Evolutionary conservation across 2,113 vertebrate genomes (phyloP).

Genomic region (Oenanthe oenanthe): DNA sequence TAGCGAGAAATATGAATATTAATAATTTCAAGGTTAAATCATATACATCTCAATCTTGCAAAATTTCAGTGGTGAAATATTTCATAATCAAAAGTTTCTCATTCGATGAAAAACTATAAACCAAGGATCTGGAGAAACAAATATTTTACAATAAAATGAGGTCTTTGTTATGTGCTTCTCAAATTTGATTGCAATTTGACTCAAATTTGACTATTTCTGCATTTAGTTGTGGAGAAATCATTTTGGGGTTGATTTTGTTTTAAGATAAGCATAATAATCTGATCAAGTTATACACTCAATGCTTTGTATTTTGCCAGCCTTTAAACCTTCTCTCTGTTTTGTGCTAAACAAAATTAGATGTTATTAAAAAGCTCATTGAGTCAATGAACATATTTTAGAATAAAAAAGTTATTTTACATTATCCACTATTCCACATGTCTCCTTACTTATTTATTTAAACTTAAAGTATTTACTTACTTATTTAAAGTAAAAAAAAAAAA

Average conservation of each 20-base stretch:
- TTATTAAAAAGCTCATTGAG: not conserved
- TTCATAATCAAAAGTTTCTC: not conserved
- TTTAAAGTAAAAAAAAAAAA: not conserved
- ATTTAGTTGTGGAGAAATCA: not conserved
- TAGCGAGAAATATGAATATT: not conserved
- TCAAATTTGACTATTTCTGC: not conserved
- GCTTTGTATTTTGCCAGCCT: not conserved
- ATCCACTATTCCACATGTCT: not conserved
- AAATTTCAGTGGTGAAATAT: not conserved
- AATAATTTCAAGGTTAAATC: not conserved
- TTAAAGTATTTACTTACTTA: too few species aligned
- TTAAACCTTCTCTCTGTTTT: not conserved
- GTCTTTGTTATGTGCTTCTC: not conserved
- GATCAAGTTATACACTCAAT: not conserved
- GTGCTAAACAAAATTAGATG: not conserved
- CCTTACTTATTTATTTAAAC: not conserved
- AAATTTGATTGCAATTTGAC: not conserved
- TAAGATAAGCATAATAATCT: not conserved
- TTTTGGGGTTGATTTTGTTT: not conserved
- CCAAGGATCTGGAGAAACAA: not conserved
- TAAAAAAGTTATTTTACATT: not conserved
- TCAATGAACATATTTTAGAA: not conserved
- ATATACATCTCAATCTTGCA: not conserved
- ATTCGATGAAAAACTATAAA: not conserved
- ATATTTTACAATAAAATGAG: not conserved